These are phyloP conservation scores for Apostichopus leukothele DNA, from an alignment of 53 echinoderm and acorn worm genomes.

Conservation along the genomic window DNA sequence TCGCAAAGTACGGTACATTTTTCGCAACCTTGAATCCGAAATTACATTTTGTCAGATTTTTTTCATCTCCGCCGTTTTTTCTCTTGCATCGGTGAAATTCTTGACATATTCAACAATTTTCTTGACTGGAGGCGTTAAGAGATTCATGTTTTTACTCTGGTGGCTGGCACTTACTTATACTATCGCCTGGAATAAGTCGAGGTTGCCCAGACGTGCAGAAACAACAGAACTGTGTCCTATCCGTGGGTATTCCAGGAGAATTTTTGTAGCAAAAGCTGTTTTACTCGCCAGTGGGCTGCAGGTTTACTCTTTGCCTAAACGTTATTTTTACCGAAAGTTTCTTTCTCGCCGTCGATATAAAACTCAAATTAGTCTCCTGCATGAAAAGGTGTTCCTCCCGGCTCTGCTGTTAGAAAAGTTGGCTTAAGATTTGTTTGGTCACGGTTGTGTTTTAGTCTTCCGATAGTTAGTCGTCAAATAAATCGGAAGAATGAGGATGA, in stretches of 20 bases:
- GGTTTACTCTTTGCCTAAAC: neutral
- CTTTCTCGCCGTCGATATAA: neutral
- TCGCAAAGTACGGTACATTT: neutral
- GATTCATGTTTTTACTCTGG: neutral
- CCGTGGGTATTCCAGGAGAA: neutral
- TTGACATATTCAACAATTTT: neutral
- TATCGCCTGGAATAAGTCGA: neutral
- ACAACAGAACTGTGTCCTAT: neutral
- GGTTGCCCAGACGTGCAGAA: neutral
- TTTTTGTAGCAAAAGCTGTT: neutral
- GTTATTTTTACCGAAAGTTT: neutral
- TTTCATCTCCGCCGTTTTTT: neutral
- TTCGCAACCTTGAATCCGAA: neutral
- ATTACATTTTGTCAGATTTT: neutral
- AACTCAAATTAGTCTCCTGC: neutral
- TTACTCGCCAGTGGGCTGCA: neutral
- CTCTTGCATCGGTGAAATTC: neutral
- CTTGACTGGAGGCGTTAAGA: neutral
- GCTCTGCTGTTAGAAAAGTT: neutral
- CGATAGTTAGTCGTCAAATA: too few species aligned
- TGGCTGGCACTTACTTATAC: neutral
- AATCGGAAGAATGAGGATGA: too few species aligned
- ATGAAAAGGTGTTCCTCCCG: neutral
- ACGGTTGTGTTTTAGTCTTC: neutral
- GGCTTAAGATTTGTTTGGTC: neutral